phyloP scores from a whole-genome alignment of 2,888 invertebrate genomes.

The Arge pagana region DNA sequence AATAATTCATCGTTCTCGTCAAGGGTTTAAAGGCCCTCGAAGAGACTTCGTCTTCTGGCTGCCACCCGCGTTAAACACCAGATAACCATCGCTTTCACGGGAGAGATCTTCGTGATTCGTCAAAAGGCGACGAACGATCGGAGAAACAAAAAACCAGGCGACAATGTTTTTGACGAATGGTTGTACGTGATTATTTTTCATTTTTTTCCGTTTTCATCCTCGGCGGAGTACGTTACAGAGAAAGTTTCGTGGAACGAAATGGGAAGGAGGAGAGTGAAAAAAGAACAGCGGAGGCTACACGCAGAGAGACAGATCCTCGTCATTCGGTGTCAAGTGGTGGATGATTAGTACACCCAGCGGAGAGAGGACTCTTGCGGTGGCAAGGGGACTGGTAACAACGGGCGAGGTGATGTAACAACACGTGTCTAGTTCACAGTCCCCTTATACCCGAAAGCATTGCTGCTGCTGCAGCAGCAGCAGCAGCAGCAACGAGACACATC shows the following conservation, averaged over 20 bases:
- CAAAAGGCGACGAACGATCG: too few relatives aligned
- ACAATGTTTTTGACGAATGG: too few relatives aligned
- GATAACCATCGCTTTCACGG: too few relatives aligned
- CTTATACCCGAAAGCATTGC: constrained; percentile 24
- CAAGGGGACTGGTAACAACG: constrained; percentile 20
- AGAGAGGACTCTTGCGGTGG: constrained; percentile 14
- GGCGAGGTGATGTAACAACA: constrained; percentile 53
- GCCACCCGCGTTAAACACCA: not conserved
- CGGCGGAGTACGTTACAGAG: not conserved
- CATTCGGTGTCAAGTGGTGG: constrained; percentile 51
- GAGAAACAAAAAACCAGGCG: too few relatives aligned
- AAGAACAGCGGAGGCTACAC: constrained; percentile 19
- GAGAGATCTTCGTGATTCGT: too few relatives aligned
- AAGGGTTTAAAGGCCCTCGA: not conserved
- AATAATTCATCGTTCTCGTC: constrained; percentile 15
- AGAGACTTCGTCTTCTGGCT: not conserved
- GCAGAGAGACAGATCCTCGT: constrained; percentile 27
- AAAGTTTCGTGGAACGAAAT: not conserved
- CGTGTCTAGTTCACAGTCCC: constrained; percentile 53
- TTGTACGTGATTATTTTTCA: too few relatives aligned
- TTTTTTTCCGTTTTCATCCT: too few relatives aligned
- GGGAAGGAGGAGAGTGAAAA: not conserved
- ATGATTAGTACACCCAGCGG: constrained; percentile 43
- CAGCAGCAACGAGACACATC: too few relatives aligned
- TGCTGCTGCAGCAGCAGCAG: too few relatives aligned